A percentile compares a stretch with the other conserved stretches of the same genome.
Evolutionary conservation across 2,888 invertebrate genomes (phyloP).

Genomic region (Gymnocheta viridis): DNA sequence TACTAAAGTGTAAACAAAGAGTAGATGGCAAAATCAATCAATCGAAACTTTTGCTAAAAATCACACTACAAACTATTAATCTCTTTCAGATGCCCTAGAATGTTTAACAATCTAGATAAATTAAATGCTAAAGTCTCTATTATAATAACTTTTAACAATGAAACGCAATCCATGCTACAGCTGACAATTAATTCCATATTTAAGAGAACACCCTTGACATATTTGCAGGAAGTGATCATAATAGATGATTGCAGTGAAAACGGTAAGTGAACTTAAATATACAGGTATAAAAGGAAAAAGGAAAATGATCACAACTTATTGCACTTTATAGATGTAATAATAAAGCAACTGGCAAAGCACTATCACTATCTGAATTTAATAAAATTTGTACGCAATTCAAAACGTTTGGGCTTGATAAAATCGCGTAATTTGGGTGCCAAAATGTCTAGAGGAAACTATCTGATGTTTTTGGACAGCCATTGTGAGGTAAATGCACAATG

Average conservation of each 20-base stretch:
- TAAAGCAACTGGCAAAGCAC: not conserved
- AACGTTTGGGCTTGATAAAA: not conserved
- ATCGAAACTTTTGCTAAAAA: not conserved
- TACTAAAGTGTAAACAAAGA: too few relatives aligned
- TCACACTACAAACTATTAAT: not conserved
- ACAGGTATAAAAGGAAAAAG: not conserved
- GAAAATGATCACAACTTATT: not conserved
- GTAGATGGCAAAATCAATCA: not conserved
- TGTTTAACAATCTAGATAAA: slow-evolving; percentile 61
- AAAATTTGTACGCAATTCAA: not conserved
- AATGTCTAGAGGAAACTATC: not conserved
- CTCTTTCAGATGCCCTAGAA: slow-evolving; percentile 73
- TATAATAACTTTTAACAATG: slow-evolving; percentile 78
- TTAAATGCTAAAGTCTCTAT: slow-evolving; percentile 74
- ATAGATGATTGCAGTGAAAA: not conserved
- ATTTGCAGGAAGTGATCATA: slow-evolving; percentile 52
- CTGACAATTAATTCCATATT: slow-evolving; percentile 77
- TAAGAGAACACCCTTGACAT: slow-evolving; percentile 74
- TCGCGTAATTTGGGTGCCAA: not conserved
- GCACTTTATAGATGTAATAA: not conserved
- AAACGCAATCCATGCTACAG: slow-evolving; percentile 77
- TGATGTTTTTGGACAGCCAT: not conserved
- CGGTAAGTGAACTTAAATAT: not conserved
- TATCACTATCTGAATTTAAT: not conserved
- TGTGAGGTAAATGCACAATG: not conserved